Evolutionary conservation across 2,113 vertebrate genomes (phyloP).

Genomic region (Zapus hudsonius): DNA sequence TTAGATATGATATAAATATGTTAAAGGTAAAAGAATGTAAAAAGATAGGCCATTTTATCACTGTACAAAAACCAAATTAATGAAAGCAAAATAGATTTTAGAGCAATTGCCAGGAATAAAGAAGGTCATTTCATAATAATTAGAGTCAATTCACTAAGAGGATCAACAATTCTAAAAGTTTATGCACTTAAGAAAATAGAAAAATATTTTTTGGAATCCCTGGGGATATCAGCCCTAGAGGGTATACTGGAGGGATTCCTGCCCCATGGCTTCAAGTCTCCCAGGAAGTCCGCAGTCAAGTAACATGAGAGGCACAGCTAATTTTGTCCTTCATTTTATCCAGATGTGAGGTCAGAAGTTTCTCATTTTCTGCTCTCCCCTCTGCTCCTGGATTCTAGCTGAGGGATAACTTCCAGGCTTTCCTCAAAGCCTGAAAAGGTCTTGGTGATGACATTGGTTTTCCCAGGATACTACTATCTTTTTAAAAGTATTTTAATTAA

Average conservation of each 20-base stretch:
- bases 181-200: neutral
- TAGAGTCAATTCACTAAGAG: too few species aligned
- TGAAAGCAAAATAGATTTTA: constrained; percentile 7
- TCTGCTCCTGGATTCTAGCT: neutral
- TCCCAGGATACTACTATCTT: neutral
- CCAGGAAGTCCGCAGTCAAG: neutral
- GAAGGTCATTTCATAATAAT: neutral
- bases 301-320: neutral
- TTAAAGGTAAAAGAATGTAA: neutral
- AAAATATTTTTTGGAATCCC: neutral
- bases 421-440: neutral
- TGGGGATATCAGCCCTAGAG: neutral
- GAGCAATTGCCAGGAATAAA: neutral
- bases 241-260: neutral
- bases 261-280: too few species aligned
- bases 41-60: neutral
- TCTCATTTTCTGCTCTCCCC: neutral
- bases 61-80: neutral
- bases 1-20: neutral
- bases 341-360: neutral
- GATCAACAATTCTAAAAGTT: neutral
- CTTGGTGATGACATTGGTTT: neutral
- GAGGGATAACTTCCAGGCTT: neutral
- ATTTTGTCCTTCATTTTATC: neutral
- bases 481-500: too few species aligned